These are phyloP conservation scores for Trichosurus vulpecula DNA, from an alignment of 2,797 vertebrate genomes.

Conservation along the genomic window DNA sequence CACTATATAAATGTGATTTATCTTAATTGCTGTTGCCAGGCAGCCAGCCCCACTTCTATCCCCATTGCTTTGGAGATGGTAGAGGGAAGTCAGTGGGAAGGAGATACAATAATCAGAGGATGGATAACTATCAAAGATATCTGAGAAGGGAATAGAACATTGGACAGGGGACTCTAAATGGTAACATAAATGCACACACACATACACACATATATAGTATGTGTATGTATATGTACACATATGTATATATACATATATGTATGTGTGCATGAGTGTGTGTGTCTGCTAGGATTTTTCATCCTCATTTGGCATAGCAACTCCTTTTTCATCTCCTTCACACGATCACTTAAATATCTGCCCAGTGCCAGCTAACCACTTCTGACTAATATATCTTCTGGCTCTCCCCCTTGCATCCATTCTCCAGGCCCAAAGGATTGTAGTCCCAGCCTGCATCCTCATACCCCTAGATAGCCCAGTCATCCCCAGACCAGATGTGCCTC, in stretches of 20 bases:
- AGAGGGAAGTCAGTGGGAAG: neutral
- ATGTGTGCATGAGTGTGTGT: neutral
- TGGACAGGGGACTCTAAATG: neutral
- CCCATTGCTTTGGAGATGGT: neutral
- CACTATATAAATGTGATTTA: neutral
- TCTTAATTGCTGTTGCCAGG: neutral
- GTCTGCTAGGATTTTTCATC: neutral
- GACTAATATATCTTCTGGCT: neutral
- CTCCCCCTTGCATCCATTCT: fast-evolving
- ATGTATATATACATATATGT: neutral
- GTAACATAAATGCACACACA: too few relatives aligned
- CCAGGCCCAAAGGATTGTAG: neutral
- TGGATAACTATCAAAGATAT: neutral
- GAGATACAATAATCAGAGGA: neutral
- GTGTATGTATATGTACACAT: too few relatives aligned
- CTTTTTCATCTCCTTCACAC: neutral
- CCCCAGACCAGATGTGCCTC: neutral
- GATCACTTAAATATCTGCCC: neutral
- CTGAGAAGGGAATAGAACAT: neutral
- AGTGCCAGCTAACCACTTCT: neutral
- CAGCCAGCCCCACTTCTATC: neutral
- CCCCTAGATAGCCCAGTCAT: neutral
- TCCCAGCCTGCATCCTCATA: neutral
- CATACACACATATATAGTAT: too few relatives aligned
- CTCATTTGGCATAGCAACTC: neutral